Evolutionary conservation across 2,888 invertebrate species (phyloP).

Genomic region (Drosophila pullipes): DNA sequence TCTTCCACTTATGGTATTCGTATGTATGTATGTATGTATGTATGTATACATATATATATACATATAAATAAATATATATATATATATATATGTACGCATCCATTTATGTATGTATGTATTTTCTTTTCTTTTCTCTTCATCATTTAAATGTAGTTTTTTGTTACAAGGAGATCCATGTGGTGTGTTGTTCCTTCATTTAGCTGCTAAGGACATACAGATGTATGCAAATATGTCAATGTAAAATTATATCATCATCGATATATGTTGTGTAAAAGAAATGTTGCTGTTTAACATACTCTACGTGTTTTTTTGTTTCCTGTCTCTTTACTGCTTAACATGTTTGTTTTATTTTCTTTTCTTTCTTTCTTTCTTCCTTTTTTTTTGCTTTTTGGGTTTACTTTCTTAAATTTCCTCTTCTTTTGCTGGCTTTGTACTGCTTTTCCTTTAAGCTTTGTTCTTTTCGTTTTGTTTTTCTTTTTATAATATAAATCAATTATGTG

Average conservation of each 20-base stretch:
- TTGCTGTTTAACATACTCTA: slow-evolving; percentile 34
- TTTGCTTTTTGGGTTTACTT: background rate
- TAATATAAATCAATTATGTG: slow-evolving; percentile 1
- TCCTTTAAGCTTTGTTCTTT: slow-evolving; percentile 9
- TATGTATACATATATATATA: background rate
- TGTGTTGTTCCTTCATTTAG: slow-evolving; percentile 24
- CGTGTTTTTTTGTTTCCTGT: slow-evolving; percentile 8
- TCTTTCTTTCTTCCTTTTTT: background rate
- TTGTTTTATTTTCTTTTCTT: background rate
- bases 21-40: slow-evolving; percentile 7
- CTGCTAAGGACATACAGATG: slow-evolving; percentile 39
- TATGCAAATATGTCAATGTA: slow-evolving; percentile 27
- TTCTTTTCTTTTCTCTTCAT: slow-evolving; percentile 12
- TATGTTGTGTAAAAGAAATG: slow-evolving; percentile 27
- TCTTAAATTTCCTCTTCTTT: background rate
- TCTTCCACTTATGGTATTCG: slow-evolving; percentile 46
- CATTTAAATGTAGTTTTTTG: slow-evolving; percentile 48
- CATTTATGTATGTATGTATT: slow-evolving; percentile 36
- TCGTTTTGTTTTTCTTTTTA: background rate
- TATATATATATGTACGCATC: slow-evolving; percentile 8
- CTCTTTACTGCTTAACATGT: slow-evolving; percentile 20
- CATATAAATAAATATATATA: slow-evolving; percentile 2
- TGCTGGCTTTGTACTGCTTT: slow-evolving; percentile 51
- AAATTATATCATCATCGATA: slow-evolving; percentile 12
- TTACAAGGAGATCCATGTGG: slow-evolving; percentile 68